Conservation (phyloP, 1,140 invertebrate genomes). For the Dufourea novaeangliae region DNA sequence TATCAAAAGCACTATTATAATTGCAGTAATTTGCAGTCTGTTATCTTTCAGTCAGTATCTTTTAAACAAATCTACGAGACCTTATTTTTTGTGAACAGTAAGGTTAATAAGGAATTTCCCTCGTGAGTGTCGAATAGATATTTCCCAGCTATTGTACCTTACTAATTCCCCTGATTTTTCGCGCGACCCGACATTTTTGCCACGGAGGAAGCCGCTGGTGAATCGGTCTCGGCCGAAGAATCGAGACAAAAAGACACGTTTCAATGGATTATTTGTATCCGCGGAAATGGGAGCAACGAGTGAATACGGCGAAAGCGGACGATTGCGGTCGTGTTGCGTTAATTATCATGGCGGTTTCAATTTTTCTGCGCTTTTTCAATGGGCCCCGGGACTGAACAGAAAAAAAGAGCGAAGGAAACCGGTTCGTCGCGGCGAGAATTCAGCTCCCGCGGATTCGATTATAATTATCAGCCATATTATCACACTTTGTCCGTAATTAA, state of each 20-base stretch:
- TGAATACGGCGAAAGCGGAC: not conserved
- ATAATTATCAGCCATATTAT: conserved; percentile 1
- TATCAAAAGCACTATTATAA: too few relatives aligned
- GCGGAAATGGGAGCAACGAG: not conserved
- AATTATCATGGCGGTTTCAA: not conserved
- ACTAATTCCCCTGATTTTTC: not conserved
- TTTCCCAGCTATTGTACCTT: not conserved
- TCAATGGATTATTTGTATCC: conserved; percentile 2
- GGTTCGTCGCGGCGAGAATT: not conserved
- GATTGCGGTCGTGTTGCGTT: not conserved
- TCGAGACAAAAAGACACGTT: not conserved
- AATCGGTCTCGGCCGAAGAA: not conserved
- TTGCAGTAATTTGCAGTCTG: too few relatives aligned
- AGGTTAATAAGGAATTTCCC: not conserved
- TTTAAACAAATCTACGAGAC: too few relatives aligned
- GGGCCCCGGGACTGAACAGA: too few relatives aligned
- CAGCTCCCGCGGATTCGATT: not conserved
- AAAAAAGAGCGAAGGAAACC: not conserved
- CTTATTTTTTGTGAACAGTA: too few relatives aligned
- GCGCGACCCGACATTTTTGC: not conserved
- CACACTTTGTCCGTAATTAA: not conserved
- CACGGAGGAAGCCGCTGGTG: not conserved
- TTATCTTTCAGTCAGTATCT: too few relatives aligned
- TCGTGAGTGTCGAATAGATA: not conserved
- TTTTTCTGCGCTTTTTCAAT: not conserved